A percentile compares a stretch with the other conserved stretches of the same genome.
Conservation (phyloP, 53 echinoderm and acorn worm genomes). For the Astropecten irregularis region DNA sequence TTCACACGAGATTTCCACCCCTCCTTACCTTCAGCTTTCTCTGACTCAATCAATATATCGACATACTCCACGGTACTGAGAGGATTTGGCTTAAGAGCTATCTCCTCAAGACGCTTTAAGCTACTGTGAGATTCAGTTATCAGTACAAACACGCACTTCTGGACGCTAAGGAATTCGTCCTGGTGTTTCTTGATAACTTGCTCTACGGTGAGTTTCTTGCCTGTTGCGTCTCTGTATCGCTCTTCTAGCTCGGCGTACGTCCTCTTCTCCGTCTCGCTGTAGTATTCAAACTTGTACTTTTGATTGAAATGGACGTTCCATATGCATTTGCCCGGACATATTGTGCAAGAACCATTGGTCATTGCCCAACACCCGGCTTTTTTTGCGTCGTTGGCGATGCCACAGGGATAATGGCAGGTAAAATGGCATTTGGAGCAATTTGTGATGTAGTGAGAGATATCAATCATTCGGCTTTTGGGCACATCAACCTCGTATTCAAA, state of each 20-base stretch:
- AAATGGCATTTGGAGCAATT: constrained; percentile 63
- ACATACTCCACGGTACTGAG: constrained; percentile 62
- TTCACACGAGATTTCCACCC: constrained; percentile 56
- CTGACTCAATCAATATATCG: constrained; percentile 56
- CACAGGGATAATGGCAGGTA: constrained; percentile 66
- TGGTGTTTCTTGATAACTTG: constrained; percentile 43
- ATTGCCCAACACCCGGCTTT: constrained; percentile 46
- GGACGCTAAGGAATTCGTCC: constrained; percentile 41
- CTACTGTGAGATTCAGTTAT: constrained; percentile 44
- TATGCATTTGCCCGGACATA: constrained; percentile 52
- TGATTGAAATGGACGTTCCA: constrained; percentile 68
- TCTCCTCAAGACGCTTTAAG: constrained; percentile 61
- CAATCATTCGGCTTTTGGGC: not conserved
- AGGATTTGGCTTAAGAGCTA: constrained; percentile 63
- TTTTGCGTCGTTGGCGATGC: not conserved
- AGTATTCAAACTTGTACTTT: constrained; percentile 53
- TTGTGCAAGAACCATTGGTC: not conserved
- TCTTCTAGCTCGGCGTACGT: constrained; percentile 30
- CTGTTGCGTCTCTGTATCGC: constrained; percentile 46
- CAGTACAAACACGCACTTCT: constrained; percentile 32
- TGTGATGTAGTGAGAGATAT: constrained; percentile 35
- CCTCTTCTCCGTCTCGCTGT: constrained; percentile 18
- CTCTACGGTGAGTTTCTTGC: constrained; percentile 54
- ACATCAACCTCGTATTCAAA: constrained; percentile 61
- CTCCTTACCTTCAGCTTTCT: constrained; percentile 19